Conservation (phyloP, 1,140 invertebrate species). For the Carposina sasakii region DNA sequence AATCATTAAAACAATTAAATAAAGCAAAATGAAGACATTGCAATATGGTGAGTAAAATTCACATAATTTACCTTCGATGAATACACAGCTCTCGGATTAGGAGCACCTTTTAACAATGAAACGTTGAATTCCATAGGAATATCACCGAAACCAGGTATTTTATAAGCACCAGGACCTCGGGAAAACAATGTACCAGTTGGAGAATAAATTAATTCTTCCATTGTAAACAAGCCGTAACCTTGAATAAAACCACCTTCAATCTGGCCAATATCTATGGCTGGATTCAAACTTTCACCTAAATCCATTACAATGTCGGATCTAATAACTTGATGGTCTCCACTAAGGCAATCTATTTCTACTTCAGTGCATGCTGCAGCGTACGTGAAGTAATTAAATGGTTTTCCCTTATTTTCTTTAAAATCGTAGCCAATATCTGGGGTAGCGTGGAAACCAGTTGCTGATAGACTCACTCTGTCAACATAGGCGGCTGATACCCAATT, state of each 20-base stretch:
- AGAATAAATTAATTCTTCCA: slow-evolving; percentile 92
- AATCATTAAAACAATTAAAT: slow-evolving; percentile 24
- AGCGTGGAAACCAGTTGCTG: slow-evolving; percentile 89
- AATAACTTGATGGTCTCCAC: slow-evolving; percentile 89
- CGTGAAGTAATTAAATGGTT: slow-evolving; percentile 86
- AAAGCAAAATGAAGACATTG: too few species aligned
- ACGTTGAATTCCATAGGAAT: slow-evolving; percentile 96
- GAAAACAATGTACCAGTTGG: slow-evolving; percentile 87
- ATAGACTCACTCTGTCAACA: slow-evolving; percentile 84
- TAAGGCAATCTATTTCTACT: slow-evolving; percentile 92
- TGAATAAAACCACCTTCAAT: slow-evolving; percentile 96
- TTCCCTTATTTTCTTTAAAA: slow-evolving; percentile 80
- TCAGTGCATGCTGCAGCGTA: slow-evolving; percentile 86
- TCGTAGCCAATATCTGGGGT: slow-evolving; percentile 87
- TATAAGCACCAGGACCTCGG: slow-evolving; percentile 93
- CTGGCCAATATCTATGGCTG: slow-evolving; percentile 96
- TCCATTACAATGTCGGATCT: slow-evolving; percentile 97
- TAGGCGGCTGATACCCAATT: slow-evolving; percentile 90
- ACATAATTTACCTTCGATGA: slow-evolving; percentile 88
- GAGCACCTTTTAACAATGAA: slow-evolving; percentile 87
- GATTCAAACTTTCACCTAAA: slow-evolving; percentile 91
- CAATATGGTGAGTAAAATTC: neutral
- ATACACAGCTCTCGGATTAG: slow-evolving; percentile 92
- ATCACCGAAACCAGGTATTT: slow-evolving; percentile 92
- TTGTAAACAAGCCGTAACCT: slow-evolving; percentile 92